Evolutionary conservation across 2,888 invertebrate species (phyloP).

Genomic region (Plutella xylostella): DNA sequence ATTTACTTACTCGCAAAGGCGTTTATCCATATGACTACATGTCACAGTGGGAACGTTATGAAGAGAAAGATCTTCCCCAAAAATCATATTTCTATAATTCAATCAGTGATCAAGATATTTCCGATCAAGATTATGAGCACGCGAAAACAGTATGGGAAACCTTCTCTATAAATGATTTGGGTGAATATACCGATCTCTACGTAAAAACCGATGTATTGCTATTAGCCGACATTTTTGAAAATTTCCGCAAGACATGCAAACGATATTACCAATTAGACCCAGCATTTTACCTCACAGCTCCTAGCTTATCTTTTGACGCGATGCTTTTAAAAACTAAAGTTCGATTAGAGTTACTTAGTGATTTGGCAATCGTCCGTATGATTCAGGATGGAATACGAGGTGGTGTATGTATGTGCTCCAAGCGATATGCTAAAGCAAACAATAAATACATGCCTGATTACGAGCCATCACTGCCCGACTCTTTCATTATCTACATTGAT

Average conservation of each 20-base stretch:
- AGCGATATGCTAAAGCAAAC: slow-evolving; percentile 2
- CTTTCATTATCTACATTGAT: slow-evolving; percentile 1
- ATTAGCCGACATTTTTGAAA: slow-evolving; percentile 33
- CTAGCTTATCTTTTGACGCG: slow-evolving; percentile 24
- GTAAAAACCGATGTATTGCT: slow-evolving; percentile 32
- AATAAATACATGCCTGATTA: background rate
- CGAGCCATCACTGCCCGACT: background rate
- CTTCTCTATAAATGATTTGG: slow-evolving; percentile 26
- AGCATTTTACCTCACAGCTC: slow-evolving; percentile 23
- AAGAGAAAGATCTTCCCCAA: background rate
- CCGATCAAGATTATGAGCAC: slow-evolving; percentile 25
- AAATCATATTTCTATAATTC: background rate
- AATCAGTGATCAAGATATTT: slow-evolving; percentile 3
- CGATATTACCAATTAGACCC: slow-evolving; percentile 28
- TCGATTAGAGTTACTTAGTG: slow-evolving; percentile 20
- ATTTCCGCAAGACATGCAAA: slow-evolving; percentile 26
- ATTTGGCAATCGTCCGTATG: slow-evolving; percentile 1
- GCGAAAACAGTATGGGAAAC: slow-evolving; percentile 27
- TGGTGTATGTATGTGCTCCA: background rate
- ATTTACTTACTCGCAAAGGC: background rate
- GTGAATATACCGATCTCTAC: slow-evolving; percentile 32
- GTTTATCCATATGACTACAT: background rate
- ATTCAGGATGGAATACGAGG: slow-evolving; percentile 2
- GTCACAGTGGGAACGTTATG: background rate
- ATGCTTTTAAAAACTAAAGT: slow-evolving; percentile 23